Conservation (phyloP, 2,113 vertebrate species). For the Perca flavescens region DNA sequence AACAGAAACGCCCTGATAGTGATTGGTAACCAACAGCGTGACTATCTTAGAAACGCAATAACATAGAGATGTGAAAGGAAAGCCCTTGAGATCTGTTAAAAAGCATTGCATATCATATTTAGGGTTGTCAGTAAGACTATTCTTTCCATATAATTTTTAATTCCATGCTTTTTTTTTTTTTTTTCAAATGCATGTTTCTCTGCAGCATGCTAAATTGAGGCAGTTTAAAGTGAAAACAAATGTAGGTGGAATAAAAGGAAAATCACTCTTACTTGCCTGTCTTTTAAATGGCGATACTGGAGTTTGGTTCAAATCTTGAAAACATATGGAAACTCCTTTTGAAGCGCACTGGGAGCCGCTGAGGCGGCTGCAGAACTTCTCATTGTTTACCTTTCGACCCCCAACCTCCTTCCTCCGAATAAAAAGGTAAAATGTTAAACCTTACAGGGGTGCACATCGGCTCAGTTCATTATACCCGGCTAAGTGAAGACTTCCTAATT, state of each 20-base stretch:
- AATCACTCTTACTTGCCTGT: constrained; percentile 1
- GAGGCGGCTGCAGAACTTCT: constrained; percentile 70
- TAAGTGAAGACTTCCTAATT: constrained; percentile 83
- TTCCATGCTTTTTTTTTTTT: neutral
- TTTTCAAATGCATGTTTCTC: constrained; percentile 4
- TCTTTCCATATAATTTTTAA: constrained; percentile 26
- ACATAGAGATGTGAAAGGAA: constrained; percentile 18
- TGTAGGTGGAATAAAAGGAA: neutral
- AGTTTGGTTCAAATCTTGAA: constrained; percentile 71
- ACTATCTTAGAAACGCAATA: constrained; percentile 32
- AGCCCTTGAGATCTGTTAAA: constrained; percentile 30
- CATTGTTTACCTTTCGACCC: constrained; percentile 83
- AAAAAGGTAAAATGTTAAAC: constrained; percentile 73
- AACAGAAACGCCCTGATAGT: constrained; percentile 60
- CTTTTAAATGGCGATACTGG: constrained; percentile 62
- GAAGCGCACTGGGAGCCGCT: constrained; percentile 75
- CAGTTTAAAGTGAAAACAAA: constrained; percentile 41
- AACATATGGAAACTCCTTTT: constrained; percentile 80
- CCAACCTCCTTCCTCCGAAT: constrained; percentile 73
- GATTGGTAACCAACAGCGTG: constrained; percentile 41
- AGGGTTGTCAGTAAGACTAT: constrained; percentile 23
- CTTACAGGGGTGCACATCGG: constrained; percentile 74
- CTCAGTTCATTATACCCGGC: constrained; percentile 77
- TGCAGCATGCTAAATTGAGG: constrained; percentile 6
- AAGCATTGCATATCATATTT: constrained; percentile 16